Percentiles rank a stretch among this genome's conserved stretches.
Conservation (phyloP, 2,113 vertebrate genomes). For the Synodontis membranacea region DNA sequence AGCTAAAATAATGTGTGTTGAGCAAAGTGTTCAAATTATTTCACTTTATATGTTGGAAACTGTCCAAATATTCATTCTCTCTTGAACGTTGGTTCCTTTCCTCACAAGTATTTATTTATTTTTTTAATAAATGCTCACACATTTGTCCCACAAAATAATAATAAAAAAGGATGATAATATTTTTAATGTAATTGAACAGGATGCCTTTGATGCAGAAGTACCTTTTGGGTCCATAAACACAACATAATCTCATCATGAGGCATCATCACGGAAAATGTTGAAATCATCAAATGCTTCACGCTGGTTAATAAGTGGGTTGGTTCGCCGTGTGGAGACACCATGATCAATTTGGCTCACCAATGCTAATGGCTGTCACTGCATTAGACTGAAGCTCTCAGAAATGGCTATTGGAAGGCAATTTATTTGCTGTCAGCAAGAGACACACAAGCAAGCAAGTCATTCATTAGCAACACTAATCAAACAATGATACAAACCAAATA, state of each 20-base stretch:
- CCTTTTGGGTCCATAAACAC: constrained; percentile 28
- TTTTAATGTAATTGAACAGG: not conserved
- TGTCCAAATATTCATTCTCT: not conserved
- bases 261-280: constrained; percentile 55
- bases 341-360: constrained; percentile 72
- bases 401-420: constrained; percentile 68
- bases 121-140: not conserved
- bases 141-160: not conserved
- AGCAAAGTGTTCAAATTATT: not conserved
- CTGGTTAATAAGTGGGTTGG: constrained; percentile 68
- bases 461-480: constrained; percentile 63
- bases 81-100: not conserved
- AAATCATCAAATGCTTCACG: constrained; percentile 61
- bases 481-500: constrained; percentile 56
- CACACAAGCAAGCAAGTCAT: constrained; percentile 61
- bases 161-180: not conserved
- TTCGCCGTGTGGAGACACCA: constrained; percentile 66
- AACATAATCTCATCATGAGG: constrained; percentile 51
- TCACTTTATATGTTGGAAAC: not conserved
- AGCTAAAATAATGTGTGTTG: not conserved
- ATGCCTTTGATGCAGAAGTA: constrained; percentile 2
- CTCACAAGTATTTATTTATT: not conserved
- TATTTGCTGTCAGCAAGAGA: constrained; percentile 69
- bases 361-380: constrained; percentile 76
- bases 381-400: constrained; percentile 69